Conservation (phyloP, 2,888 invertebrate species). For the Octonoba sinensis region DNA sequence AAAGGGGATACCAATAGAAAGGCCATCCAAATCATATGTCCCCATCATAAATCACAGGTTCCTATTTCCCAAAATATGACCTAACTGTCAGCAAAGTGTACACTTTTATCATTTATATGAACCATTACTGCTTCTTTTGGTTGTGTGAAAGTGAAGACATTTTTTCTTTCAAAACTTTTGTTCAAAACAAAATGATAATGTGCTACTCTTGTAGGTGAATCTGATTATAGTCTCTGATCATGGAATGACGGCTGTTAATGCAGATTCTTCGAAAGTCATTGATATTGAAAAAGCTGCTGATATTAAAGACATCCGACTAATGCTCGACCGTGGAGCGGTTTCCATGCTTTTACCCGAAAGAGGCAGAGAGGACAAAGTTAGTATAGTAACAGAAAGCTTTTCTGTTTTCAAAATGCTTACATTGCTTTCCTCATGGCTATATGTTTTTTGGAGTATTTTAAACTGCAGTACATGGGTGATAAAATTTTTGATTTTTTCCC, state of each 20-base stretch:
- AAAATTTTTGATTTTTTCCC: too few relatives aligned
- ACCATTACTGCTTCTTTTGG: too few relatives aligned
- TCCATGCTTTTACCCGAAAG: constrained; percentile 61
- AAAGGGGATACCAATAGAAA: too few relatives aligned
- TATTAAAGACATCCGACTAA: constrained; percentile 57
- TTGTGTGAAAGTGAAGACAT: too few relatives aligned
- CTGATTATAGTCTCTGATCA: constrained; percentile 65
- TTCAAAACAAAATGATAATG: too few relatives aligned
- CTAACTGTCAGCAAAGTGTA: too few relatives aligned
- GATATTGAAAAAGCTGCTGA: constrained; percentile 50
- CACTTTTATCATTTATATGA: too few relatives aligned
- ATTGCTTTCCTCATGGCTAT: neutral
- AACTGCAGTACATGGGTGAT: neutral
- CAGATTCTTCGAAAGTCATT: constrained; percentile 35
- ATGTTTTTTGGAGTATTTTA: neutral
- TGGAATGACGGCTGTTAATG: constrained; percentile 61
- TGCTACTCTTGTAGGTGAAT: constrained; percentile 56
- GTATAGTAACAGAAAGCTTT: constrained; percentile 2
- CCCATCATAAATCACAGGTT: too few relatives aligned
- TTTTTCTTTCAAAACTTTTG: too few relatives aligned
- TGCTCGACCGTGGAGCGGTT: constrained; percentile 61
- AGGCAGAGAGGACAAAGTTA: constrained; percentile 55
- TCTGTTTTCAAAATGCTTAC: neutral
- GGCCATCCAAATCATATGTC: too few relatives aligned
- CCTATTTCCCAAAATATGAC: too few relatives aligned